Percentiles rank a stretch among this genome's conserved stretches.
These are phyloP conservation scores for Forbesichthys papilliferus DNA, from an alignment of 2,113 vertebrate species.

Conservation along the genomic window DNA sequence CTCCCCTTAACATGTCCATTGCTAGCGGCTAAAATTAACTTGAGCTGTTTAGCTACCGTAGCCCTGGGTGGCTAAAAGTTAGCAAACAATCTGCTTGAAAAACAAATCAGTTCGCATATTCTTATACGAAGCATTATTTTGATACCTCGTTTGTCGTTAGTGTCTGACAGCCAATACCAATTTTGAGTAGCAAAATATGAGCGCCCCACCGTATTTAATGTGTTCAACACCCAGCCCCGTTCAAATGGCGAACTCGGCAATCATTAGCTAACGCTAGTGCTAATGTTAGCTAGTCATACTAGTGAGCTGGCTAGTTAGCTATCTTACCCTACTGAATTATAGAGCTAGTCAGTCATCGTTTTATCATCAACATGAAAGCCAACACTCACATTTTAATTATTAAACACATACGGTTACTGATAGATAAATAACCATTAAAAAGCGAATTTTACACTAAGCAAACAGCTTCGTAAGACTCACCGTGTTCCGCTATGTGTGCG, in stretches of 20 bases:
- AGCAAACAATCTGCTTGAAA: conserved; percentile 36
- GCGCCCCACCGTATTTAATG: neutral
- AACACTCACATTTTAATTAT: neutral
- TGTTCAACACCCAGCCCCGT: neutral
- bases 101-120: conserved; percentile 11
- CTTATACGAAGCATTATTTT: accelerated
- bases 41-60: conserved; percentile 10
- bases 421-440: neutral
- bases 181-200: neutral
- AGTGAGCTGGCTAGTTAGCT: conserved; percentile 27
- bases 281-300: conserved; percentile 38
- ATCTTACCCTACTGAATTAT: conserved; percentile 4
- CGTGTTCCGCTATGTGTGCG: conserved; percentile 57
- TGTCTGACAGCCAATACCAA: neutral
- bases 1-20: neutral
- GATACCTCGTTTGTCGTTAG: accelerated
- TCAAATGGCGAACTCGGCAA: conserved; percentile 25
- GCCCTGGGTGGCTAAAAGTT: conserved; percentile 35
- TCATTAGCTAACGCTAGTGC: conserved; percentile 42
- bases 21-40: conserved; percentile 11
- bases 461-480: conserved; percentile 44
- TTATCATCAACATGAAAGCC: neutral
- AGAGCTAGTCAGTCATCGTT: neutral
- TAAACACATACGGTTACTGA: neutral
- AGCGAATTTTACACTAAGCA: neutral